A percentile compares a stretch with the other conserved stretches of the same genome.
Conservation (phyloP, 2,113 vertebrate species). For the Centropus bengalensis region DNA sequence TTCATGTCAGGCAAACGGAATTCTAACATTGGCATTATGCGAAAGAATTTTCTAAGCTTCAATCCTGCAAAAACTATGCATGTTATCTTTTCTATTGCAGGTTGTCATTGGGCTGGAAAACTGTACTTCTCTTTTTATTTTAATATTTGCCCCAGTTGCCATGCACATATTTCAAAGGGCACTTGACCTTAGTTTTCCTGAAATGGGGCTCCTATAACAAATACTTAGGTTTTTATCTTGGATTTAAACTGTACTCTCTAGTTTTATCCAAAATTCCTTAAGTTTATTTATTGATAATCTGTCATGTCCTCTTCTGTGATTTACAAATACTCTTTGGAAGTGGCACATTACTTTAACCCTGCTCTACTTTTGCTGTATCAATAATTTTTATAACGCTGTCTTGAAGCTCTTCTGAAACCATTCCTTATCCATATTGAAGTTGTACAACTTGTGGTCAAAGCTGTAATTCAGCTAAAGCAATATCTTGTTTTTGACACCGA, state of each 20-base stretch:
- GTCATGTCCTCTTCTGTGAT: background rate
- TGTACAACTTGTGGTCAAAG: background rate
- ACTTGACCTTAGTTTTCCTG: background rate
- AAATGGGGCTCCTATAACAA: background rate
- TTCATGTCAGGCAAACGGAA: background rate
- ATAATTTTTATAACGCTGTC: background rate
- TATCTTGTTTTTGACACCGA: rapidly evolving
- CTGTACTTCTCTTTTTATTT: background rate
- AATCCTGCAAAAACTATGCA: background rate
- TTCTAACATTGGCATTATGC: background rate
- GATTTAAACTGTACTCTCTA: background rate
- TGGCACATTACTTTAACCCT: background rate
- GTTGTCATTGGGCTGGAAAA: background rate
- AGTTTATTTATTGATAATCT: background rate
- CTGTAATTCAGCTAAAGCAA: background rate
- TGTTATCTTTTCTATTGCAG: background rate
- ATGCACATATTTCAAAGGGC: background rate
- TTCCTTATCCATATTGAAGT: background rate
- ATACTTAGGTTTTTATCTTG: background rate
- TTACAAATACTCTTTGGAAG: background rate
- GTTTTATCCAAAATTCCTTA: background rate
- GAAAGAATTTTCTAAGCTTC: background rate
- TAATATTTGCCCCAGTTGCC: background rate
- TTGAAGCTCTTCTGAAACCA: background rate
- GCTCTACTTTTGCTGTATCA: background rate